Conservation (phyloP, 2,888 invertebrate species). For the Lumbricus terrestris region DNA sequence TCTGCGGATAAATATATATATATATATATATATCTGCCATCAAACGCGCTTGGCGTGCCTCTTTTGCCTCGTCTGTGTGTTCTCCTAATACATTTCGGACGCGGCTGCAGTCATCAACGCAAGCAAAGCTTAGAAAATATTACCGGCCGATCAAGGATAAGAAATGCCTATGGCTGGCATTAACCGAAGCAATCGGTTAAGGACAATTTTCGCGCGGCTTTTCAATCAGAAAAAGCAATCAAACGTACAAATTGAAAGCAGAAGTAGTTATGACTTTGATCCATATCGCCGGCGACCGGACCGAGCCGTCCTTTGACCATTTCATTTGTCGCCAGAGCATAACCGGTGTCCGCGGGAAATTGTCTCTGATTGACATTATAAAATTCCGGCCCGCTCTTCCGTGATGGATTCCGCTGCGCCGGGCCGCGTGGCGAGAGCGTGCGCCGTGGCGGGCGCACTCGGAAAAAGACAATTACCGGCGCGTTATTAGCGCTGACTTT, state of each 20-base stretch:
- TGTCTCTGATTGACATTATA: slow-evolving; percentile 17
- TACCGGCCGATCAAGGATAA: slow-evolving; percentile 16
- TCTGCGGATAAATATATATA: slow-evolving; percentile 13
- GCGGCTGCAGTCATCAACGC: slow-evolving; percentile 5
- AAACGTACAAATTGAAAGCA: slow-evolving; percentile 16
- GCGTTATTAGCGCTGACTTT: slow-evolving; percentile 14
- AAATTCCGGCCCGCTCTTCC: slow-evolving; percentile 13
- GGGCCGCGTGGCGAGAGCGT: neutral
- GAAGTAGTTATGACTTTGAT: slow-evolving; percentile 18
- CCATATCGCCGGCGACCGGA: slow-evolving; percentile 11
- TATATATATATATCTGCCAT: neutral
- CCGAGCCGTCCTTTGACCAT: slow-evolving; percentile 12
- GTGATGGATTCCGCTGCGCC: neutral
- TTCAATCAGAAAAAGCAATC: slow-evolving; percentile 17
- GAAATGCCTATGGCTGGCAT: slow-evolving; percentile 5
- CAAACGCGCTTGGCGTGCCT: neutral
- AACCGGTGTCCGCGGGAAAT: slow-evolving; percentile 16
- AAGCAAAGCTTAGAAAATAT: neutral
- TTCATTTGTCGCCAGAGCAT: slow-evolving; percentile 13
- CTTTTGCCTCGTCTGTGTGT: neutral
- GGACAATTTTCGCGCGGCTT: slow-evolving; percentile 18
- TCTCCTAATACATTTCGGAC: neutral
- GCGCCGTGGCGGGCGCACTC: neutral
- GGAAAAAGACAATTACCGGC: slow-evolving; percentile 16
- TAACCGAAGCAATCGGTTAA: neutral